Conservation (phyloP, 2,888 invertebrate species). For the Phasia obesa region DNA sequence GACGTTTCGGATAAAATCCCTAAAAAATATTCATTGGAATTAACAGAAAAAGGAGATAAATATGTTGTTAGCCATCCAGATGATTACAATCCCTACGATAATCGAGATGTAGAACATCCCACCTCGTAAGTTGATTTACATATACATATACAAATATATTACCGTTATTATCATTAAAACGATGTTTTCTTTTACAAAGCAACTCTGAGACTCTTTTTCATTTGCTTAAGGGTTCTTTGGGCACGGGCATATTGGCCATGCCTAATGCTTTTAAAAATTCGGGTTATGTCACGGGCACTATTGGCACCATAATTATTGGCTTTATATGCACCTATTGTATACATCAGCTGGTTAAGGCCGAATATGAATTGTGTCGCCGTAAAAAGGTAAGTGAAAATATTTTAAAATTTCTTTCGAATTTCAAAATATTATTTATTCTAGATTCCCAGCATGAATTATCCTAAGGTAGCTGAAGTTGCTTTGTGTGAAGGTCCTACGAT, state of each 20-base stretch:
- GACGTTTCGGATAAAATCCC: constrained; percentile 77
- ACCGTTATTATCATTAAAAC: not conserved
- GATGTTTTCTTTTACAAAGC: constrained; percentile 83
- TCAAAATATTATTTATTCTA: constrained; percentile 57
- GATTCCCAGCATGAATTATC: constrained; percentile 89
- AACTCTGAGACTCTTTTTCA: constrained; percentile 94
- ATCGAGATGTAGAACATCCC: constrained; percentile 87
- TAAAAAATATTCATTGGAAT: constrained; percentile 78
- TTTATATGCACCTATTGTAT: constrained; percentile 96
- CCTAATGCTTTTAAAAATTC: constrained; percentile 88
- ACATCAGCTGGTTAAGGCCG: constrained; percentile 88
- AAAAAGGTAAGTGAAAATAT: constrained; percentile 78
- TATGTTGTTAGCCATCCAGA: constrained; percentile 82
- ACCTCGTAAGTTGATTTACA: constrained; percentile 86
- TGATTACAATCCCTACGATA: constrained; percentile 87
- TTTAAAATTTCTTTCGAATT: not conserved
- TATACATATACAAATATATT: not conserved
- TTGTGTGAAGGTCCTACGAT: constrained; percentile 89
- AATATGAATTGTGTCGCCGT: constrained; percentile 85
- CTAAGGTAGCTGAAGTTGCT: constrained; percentile 90
- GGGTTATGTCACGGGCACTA: constrained; percentile 86
- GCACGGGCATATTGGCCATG: constrained; percentile 96
- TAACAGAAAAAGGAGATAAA: constrained; percentile 79
- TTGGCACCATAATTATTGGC: constrained; percentile 93
- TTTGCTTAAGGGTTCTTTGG: constrained; percentile 95